A percentile compares a stretch with the other conserved stretches of the same genome.
phyloP scores from a whole-genome alignment of 2,888 invertebrate species.

The Schrankia costaestrigalis region DNA sequence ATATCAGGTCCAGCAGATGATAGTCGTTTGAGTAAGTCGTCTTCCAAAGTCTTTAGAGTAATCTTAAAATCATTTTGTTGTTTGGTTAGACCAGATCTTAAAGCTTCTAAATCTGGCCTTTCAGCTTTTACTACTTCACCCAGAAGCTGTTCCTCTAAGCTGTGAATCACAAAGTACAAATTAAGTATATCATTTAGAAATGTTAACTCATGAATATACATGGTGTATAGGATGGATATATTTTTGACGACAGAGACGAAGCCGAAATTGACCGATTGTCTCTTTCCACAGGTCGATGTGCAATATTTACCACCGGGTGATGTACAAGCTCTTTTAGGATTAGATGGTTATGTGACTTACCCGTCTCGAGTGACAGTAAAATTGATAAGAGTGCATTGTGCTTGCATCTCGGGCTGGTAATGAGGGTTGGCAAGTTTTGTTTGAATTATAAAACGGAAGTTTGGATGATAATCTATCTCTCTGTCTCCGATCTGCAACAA shows the following conservation, averaged over 20 bases:
- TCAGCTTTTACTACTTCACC: slow-evolving; percentile 97
- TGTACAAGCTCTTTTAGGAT: too few relatives aligned
- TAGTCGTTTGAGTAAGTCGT: slow-evolving; percentile 91
- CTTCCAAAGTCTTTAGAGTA: slow-evolving; percentile 93
- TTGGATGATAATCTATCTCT: slow-evolving; percentile 92
- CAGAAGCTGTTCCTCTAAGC: slow-evolving; percentile 93
- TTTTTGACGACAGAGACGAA: too few relatives aligned
- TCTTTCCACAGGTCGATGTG: too few relatives aligned
- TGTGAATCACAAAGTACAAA: slow-evolving; percentile 23
- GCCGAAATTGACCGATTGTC: too few relatives aligned
- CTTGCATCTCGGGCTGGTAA: slow-evolving; percentile 98
- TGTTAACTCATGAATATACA: slow-evolving; percentile 1
- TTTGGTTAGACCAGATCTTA: slow-evolving; percentile 91
- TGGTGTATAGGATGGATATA: too few relatives aligned
- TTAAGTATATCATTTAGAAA: not conserved
- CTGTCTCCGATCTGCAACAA: slow-evolving; percentile 92
- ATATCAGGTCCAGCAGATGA: slow-evolving; percentile 96
- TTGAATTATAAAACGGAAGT: slow-evolving; percentile 92
- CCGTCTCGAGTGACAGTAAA: slow-evolving; percentile 97
- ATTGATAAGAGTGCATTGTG: slow-evolving; percentile 96
- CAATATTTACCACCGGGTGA: too few relatives aligned
- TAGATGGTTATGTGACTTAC: slow-evolving; percentile 36
- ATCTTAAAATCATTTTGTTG: slow-evolving; percentile 98
- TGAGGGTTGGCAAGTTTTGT: slow-evolving; percentile 97
- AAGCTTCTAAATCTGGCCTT: slow-evolving; percentile 92